These are phyloP conservation scores for Cepaea hortensis DNA, from an alignment of 2,888 invertebrate species.

Conservation along the genomic window DNA sequence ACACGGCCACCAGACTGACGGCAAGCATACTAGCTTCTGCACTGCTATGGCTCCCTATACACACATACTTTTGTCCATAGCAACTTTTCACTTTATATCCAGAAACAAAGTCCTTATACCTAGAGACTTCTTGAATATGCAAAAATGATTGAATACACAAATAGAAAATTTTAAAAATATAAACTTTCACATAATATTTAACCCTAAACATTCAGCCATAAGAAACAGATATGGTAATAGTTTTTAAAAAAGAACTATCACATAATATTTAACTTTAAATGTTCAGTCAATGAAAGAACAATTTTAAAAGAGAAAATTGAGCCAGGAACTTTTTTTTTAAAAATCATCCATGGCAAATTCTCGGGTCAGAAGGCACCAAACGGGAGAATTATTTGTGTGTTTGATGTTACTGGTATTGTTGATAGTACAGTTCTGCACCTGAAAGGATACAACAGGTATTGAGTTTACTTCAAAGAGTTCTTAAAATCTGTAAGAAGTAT, in stretches of 20 bases:
- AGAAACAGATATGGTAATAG: not conserved
- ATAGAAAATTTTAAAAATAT: not conserved
- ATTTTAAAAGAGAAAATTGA: no score
- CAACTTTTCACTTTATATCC: not conserved
- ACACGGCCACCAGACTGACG: no score
- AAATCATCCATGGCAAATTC: not conserved
- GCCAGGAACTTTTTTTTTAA: no score
- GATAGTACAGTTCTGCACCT: slow-evolving; percentile 33
- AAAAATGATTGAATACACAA: not conserved
- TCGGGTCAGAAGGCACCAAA: not conserved
- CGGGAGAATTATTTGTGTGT: not conserved
- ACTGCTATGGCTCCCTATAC: no score
- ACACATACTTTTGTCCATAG: not conserved
- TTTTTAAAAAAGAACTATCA: not conserved
- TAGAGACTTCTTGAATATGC: not conserved
- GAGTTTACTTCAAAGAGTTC: not conserved
- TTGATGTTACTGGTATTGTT: slow-evolving; percentile 18
- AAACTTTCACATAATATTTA: not conserved
- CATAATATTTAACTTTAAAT: no score
- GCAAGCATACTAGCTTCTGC: no score
- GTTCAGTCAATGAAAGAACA: no score
- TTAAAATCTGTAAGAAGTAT: no score
- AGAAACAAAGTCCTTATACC: not conserved
- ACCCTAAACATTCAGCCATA: not conserved
- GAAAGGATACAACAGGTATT: not conserved